Evolutionary conservation across 2,888 invertebrate species (phyloP).

Genomic region (Ditylenchus weischeri): DNA sequence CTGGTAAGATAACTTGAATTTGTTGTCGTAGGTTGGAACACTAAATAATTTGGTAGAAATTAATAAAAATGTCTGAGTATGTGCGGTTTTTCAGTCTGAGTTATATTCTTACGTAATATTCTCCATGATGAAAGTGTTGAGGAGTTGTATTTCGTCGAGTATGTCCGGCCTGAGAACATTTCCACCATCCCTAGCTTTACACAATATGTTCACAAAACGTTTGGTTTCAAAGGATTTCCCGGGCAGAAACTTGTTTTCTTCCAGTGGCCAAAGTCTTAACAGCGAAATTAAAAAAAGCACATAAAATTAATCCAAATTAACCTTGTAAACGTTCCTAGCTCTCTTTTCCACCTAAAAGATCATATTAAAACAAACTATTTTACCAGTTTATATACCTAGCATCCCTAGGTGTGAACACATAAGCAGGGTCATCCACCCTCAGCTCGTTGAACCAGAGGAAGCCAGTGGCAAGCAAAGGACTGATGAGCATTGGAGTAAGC

Average conservation of each 20-base stretch:
- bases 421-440: constrained; percentile 54
- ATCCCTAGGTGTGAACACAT: constrained; percentile 55
- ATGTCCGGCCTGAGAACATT: constrained; percentile 48
- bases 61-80: too few relatives aligned
- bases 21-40: constrained; percentile 47
- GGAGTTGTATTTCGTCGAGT: constrained; percentile 48
- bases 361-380: not conserved
- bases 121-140: constrained; percentile 51
- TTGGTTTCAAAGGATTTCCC: constrained; percentile 57
- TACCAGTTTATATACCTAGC: constrained; percentile 39
- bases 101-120: constrained; percentile 37
- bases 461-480: constrained; percentile 42
- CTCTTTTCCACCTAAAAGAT: constrained; percentile 50
- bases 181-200: constrained; percentile 51
- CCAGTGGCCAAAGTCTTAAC: constrained; percentile 47
- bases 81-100: too few relatives aligned
- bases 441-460: constrained; percentile 49
- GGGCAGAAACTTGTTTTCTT: constrained; percentile 56
- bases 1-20: constrained; percentile 54
- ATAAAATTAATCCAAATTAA: too few relatives aligned
- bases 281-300: too few relatives aligned
- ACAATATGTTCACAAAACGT: constrained; percentile 53
- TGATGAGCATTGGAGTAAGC: constrained; percentile 45
- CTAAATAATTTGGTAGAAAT: too few relatives aligned
- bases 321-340: constrained; percentile 50